These are phyloP conservation scores for Augochlorella aurata DNA, from an alignment of 2,888 invertebrate species.

Conservation along the genomic window DNA sequence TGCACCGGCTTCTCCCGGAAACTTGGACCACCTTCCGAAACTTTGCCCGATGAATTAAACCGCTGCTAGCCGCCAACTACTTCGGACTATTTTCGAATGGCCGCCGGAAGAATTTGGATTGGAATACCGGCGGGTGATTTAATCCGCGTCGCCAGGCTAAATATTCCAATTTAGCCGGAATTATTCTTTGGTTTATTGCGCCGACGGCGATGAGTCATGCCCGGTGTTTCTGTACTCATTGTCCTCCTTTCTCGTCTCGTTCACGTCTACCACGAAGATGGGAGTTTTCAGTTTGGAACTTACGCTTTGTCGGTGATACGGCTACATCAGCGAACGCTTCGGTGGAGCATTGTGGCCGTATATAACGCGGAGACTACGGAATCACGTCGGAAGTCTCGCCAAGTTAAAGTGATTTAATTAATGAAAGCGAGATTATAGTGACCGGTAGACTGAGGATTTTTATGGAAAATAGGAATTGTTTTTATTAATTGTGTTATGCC, in stretches of 20 bases:
- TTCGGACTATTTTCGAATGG: conserved; percentile 28
- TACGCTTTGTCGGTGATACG: not conserved
- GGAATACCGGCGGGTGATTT: conserved; percentile 32
- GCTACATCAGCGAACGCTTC: too few relatives aligned
- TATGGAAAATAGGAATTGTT: too few relatives aligned
- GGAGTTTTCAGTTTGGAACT: not conserved
- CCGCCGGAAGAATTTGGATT: conserved; percentile 31
- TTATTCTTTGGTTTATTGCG: not conserved
- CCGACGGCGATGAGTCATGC: not conserved
- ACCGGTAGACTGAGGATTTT: too few relatives aligned
- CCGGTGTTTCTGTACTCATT: not conserved
- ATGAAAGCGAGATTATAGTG: too few relatives aligned
- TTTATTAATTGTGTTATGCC: too few relatives aligned
- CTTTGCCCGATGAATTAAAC: conserved; percentile 39
- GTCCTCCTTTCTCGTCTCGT: not conserved
- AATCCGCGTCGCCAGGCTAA: not conserved
- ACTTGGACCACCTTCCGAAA: conserved; percentile 21
- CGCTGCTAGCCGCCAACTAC: conserved; percentile 7
- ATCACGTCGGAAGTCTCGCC: too few relatives aligned
- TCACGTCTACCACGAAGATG: not conserved
- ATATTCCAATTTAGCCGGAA: conserved; percentile 31
- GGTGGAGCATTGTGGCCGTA: too few relatives aligned
- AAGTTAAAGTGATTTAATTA: too few relatives aligned
- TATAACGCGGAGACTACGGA: too few relatives aligned
- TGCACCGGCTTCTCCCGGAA: not conserved